Percentiles rank a stretch among this genome's conserved stretches.
phyloP scores from a whole-genome alignment of 2,113 vertebrate genomes.

The Miniopterus natalensis region DNA sequence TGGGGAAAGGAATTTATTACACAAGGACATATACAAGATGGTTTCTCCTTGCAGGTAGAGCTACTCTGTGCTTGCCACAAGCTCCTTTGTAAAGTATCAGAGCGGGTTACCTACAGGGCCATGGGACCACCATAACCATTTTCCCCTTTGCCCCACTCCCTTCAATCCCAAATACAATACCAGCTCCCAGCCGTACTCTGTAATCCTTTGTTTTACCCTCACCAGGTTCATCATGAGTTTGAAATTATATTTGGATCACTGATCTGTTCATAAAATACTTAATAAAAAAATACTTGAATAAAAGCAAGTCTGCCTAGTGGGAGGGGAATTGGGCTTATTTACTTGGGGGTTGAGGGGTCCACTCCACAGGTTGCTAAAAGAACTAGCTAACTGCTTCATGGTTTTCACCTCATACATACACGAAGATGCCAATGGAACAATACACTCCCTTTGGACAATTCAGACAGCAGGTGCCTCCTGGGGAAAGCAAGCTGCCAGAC shows the following conservation, averaged over 20 bases:
- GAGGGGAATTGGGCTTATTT: not conserved
- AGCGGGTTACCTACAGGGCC: not conserved
- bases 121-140: not conserved
- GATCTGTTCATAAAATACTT: not conserved
- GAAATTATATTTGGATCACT: not conserved
- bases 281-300: not conserved
- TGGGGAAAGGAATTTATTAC: not conserved
- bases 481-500: not conserved
- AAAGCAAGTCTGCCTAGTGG: not conserved
- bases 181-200: not conserved
- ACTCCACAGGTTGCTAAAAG: not conserved
- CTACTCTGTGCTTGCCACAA: not conserved
- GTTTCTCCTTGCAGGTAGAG: not conserved
- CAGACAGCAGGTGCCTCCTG: not conserved
- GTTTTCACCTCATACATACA: not conserved
- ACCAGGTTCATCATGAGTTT: not conserved
- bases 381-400: not conserved
- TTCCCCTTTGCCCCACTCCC: not conserved
- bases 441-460: no score
- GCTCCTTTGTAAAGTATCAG: not conserved
- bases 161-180: not conserved
- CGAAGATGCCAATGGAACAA: not conserved
- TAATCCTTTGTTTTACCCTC: not conserved
- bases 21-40: not conserved
- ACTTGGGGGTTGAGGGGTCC: not conserved